These are phyloP conservation scores for Rosalia funebris DNA, from an alignment of 2,888 invertebrate genomes.

Conservation along the genomic window DNA sequence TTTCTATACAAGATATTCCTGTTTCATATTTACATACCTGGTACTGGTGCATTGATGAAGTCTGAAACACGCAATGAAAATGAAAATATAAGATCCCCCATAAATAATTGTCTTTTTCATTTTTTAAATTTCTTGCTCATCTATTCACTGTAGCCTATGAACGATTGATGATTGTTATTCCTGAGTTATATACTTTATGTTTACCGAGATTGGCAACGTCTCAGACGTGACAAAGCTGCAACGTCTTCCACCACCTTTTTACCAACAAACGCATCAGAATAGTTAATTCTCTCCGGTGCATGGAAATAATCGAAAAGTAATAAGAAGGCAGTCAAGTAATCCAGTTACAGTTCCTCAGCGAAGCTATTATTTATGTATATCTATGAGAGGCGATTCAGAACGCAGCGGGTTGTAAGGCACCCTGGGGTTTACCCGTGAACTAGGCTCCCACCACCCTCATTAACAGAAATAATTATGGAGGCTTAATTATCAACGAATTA, in stretches of 20 bases:
- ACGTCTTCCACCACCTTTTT: background rate
- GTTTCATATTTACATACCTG: no score
- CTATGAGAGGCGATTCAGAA: constrained; percentile 53
- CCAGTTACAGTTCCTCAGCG: constrained; percentile 19
- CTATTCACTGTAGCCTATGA: no score
- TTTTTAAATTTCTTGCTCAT: no score
- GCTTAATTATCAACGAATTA: constrained; percentile 47
- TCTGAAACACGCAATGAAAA: no score
- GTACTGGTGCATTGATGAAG: no score
- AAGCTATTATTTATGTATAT: constrained; percentile 46
- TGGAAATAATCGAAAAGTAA: constrained; percentile 27
- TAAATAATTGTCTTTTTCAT: no score
- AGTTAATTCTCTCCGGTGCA: constrained; percentile 9
- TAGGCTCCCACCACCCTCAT: constrained; percentile 61
- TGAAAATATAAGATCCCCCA: no score
- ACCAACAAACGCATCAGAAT: background rate
- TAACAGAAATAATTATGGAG: constrained; percentile 60
- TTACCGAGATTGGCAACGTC: background rate
- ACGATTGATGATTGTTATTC: no score
- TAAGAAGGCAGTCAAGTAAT: constrained; percentile 23
- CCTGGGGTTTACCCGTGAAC: constrained; percentile 56
- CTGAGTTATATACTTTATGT: no score
- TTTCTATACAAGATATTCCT: no score
- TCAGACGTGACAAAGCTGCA: background rate
- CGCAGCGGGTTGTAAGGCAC: constrained; percentile 56